Conservation (phyloP, 2,113 vertebrate species). For the Campylomormyrus tamandua region DNA sequence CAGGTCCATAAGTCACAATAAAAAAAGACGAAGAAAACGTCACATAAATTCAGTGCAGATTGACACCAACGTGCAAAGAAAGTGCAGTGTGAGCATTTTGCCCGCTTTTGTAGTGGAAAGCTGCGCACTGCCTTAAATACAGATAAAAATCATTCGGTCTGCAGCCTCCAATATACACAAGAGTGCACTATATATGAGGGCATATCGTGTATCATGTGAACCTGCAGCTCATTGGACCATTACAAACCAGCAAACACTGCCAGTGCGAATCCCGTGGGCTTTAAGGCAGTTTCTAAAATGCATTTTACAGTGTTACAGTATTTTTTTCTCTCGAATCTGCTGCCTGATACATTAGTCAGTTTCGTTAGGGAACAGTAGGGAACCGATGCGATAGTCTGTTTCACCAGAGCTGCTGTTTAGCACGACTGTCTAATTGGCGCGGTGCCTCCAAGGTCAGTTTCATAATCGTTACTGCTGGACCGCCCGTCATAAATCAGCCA, state of each 20-base stretch:
- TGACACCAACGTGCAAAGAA: background rate
- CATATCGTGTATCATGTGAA: slow-evolving; percentile 16
- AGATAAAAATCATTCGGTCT: slow-evolving; percentile 4
- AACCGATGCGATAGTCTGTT: background rate
- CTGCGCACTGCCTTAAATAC: background rate
- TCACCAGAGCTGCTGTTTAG: background rate
- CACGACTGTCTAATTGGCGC: background rate
- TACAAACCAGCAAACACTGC: background rate
- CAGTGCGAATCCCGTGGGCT: background rate
- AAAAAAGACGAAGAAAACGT: background rate
- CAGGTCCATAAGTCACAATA: background rate
- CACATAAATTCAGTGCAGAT: background rate
- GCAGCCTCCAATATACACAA: slow-evolving; percentile 16
- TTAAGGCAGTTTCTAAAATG: background rate
- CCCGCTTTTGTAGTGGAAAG: background rate
- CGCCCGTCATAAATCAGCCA: background rate
- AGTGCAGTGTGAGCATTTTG: background rate
- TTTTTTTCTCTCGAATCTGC: background rate
- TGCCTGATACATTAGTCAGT: background rate
- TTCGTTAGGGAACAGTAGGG: background rate
- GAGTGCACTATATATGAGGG: background rate
- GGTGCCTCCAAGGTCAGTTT: background rate
- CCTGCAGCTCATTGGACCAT: slow-evolving; percentile 13
- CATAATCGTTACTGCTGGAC: background rate
- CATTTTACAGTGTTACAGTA: slow-evolving; percentile 1